phyloP scores from a whole-genome alignment of 2,888 invertebrate species.

The Dyspetes luteomarginatus region DNA sequence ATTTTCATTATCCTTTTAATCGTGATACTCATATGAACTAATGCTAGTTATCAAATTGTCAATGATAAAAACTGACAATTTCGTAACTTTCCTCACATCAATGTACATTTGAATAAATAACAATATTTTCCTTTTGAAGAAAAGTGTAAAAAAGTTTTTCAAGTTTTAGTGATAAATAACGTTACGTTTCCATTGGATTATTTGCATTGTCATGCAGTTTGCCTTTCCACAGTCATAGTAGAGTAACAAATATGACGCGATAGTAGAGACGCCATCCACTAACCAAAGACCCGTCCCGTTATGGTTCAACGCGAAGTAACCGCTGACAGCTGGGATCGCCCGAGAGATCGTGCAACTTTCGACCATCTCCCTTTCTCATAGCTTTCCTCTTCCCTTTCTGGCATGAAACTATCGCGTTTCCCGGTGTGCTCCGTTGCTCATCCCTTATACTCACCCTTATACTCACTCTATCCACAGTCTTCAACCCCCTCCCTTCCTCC shows the following conservation, averaged over 20 bases:
- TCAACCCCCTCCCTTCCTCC: neutral
- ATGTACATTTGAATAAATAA: neutral
- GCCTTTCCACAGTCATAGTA: neutral
- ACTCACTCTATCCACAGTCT: neutral
- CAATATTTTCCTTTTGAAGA: neutral
- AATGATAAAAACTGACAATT: no score
- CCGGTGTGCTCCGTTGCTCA: constrained; percentile 1
- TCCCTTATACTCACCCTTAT: constrained; percentile 29
- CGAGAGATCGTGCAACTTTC: constrained; percentile 44
- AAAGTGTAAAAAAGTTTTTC: neutral
- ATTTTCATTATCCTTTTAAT: no score
- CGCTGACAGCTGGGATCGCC: constrained; percentile 58
- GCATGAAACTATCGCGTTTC: constrained; percentile 51
- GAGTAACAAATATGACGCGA: constrained; percentile 9
- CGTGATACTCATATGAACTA: no score
- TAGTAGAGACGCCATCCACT: constrained; percentile 22
- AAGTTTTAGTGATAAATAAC: neutral
- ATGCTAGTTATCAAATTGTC: no score
- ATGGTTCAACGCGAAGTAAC: constrained; percentile 52
- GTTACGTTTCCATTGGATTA: neutral
- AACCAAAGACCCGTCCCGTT: constrained; percentile 32
- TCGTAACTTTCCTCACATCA: no score
- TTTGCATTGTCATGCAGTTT: neutral
- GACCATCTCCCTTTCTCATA: constrained; percentile 28
- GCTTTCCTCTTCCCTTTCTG: constrained; percentile 33